These are phyloP conservation scores for Drosophila nr. perissopoda DNA, from an alignment of 2,888 invertebrate genomes.

Conservation along the genomic window DNA sequence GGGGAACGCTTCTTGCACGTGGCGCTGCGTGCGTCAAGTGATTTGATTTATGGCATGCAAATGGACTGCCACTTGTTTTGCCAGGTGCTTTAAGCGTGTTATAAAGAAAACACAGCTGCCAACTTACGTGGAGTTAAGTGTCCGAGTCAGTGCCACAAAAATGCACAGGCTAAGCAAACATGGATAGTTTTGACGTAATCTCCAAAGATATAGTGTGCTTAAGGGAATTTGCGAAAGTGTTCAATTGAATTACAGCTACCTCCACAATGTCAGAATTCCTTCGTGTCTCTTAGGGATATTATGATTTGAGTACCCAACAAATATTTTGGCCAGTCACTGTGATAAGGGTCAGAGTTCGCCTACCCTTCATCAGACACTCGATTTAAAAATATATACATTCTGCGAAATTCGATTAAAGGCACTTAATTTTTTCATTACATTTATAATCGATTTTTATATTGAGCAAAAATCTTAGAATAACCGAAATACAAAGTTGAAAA, in stretches of 20 bases:
- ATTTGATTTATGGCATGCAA: constrained; percentile 57
- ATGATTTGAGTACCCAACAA: neutral
- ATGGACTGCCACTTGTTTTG: constrained; percentile 45
- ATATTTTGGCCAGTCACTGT: neutral
- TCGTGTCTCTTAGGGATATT: neutral
- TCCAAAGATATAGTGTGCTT: neutral
- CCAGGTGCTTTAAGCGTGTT: constrained; percentile 40
- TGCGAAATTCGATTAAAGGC: no score
- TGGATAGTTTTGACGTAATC: neutral
- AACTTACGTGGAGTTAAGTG: neutral
- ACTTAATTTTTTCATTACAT: no score
- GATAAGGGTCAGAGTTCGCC: constrained; percentile 5
- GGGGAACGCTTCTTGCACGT: constrained; percentile 33
- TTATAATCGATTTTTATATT: no score
- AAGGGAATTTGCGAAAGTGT: neutral
- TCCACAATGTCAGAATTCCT: neutral
- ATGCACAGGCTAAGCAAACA: neutral
- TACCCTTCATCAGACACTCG: neutral
- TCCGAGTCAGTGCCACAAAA: neutral
- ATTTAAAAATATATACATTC: neutral
- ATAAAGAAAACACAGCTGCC: neutral
- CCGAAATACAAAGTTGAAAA: no score
- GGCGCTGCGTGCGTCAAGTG: constrained; percentile 40
- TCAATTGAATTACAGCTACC: neutral
- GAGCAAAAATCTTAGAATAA: no score